Percentiles rank a stretch among this genome's conserved stretches.
Conservation (phyloP, 2,113 vertebrate genomes). For the Alouatta palliata region DNA sequence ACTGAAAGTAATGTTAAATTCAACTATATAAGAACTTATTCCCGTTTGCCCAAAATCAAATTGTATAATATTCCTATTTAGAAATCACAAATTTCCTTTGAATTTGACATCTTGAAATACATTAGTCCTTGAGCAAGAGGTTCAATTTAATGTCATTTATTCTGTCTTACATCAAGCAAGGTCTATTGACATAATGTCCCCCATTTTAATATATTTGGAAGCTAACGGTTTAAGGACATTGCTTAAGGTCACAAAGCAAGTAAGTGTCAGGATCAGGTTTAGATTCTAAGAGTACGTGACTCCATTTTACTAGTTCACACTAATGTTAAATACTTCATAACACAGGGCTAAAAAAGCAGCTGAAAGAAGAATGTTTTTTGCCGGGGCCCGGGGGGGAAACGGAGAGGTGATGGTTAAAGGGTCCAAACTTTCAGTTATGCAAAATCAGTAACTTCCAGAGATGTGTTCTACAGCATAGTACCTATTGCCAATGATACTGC, state of each 20-base stretch:
- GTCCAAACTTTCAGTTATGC: not conserved
- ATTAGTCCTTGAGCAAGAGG: not conserved
- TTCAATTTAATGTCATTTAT: not conserved
- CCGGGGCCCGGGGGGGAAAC: accelerated
- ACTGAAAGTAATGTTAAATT: not conserved
- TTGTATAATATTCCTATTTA: not conserved
- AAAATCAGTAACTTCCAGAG: not conserved
- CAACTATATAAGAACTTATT: not conserved
- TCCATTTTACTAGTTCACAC: not conserved
- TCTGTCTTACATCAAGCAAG: not conserved
- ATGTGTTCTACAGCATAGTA: not conserved
- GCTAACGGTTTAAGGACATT: not conserved
- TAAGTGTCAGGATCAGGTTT: not conserved
- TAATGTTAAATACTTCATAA: not conserved
- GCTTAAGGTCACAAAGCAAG: not conserved
- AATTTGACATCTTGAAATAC: not conserved
- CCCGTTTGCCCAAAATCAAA: not conserved
- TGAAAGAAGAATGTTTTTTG: not conserved
- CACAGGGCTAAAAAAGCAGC: not conserved
- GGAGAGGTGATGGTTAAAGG: not conserved
- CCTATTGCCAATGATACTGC: not conserved
- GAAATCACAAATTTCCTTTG: not conserved
- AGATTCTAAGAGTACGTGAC: not conserved
- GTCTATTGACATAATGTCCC: not conserved
- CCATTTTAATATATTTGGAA: not conserved